Conservation (phyloP, 1,140 invertebrate species). For the Ips nitidus region DNA sequence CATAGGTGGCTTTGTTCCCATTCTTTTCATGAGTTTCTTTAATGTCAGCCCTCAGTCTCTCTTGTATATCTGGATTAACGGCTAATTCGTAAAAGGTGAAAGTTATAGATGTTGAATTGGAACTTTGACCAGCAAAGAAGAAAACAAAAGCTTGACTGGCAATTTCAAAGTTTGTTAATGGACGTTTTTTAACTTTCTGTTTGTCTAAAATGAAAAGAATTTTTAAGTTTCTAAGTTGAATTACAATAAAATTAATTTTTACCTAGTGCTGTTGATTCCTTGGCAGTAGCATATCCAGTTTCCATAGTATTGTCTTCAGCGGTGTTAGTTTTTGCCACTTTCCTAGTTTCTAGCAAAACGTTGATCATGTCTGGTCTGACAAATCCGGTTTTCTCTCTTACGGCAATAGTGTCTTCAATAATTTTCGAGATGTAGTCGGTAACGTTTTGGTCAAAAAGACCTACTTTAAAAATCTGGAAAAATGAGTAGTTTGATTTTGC, state of each 20-base stretch:
- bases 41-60: constrained; percentile 13
- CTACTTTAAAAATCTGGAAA: constrained; percentile 7
- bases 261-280: neutral
- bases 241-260: neutral
- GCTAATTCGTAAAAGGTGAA: constrained; percentile 11
- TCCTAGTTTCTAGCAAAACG: neutral
- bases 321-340: neutral
- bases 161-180: constrained; percentile 29
- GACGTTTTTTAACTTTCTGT: neutral
- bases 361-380: neutral
- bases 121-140: constrained; percentile 11
- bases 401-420: neutral
- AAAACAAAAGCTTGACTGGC: constrained; percentile 30
- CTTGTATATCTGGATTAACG: constrained; percentile 48
- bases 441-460: constrained; percentile 49
- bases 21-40: constrained; percentile 1
- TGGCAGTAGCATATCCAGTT: neutral
- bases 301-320: neutral
- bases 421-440: neutral
- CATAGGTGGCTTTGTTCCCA: constrained; percentile 45
- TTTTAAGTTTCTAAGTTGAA: too few relatives aligned
- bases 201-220: neutral
- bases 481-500: too few relatives aligned
- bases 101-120: constrained; percentile 7
- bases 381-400: constrained; percentile 1